Evolutionary conservation across 2,113 vertebrate genomes (phyloP), one percentile per base, ranked within the genome.

Genomic region (Alaudala cheleensis): DNA sequence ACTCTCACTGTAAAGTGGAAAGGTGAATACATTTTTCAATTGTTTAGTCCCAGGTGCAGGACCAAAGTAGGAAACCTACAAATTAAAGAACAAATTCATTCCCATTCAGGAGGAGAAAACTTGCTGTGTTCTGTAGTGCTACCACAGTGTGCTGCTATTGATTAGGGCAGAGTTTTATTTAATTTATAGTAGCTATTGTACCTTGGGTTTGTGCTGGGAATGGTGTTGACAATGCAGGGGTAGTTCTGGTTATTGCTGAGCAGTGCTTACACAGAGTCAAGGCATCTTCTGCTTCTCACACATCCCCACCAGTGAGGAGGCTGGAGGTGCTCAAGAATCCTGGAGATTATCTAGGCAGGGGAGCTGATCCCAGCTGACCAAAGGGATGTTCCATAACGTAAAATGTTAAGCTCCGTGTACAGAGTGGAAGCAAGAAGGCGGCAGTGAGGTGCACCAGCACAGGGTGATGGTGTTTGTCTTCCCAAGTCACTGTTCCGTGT

Each of bases 401-500:
- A 45, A 25, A 44, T 22, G 6, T 45, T 39, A 3, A n/a, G 9
- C 24, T 67, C 13, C 19, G 24, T 67, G 8, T 74, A 8, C 53
- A 3, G 51, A 39, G 39, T 29, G 53, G 24, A 24, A 53, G 11
- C 8, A 51, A n/a, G 67, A 62, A 21, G 39, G 0, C 0, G 6
- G 9, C 15, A 29, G 15, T n/a, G 39, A 7, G 6, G 13, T 39
- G 10, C 58, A 28, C 33, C 33, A 21, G 0, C 25, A 12, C 12
- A 9, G 26, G 19, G 15, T 3, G 14, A 16, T 65, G 58, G 19
- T 26, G 18, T 65, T 49, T 50, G 28, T 44, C 58, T 50, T 73
- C 14, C 18, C 26, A 15, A 23, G 22, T 26, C 18, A 8, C 31
- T 2, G 0, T 57, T 16, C 7, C 3, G 1, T 11, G 16, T 20